Base-by-base conservation (phyloP, 2,888 invertebrate species). In the Ennomos fuscantarius region DNA sequence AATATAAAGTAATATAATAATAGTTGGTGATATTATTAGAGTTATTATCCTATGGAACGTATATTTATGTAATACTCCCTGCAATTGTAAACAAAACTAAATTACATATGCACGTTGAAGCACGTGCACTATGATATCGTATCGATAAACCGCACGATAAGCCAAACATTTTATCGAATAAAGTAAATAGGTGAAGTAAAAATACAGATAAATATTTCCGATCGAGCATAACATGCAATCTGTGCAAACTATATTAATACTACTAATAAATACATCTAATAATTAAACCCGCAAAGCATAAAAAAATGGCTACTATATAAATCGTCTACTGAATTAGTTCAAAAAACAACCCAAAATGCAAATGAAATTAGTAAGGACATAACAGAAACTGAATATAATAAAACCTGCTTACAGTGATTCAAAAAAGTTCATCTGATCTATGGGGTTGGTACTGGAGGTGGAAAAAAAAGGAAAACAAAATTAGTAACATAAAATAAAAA, bases 381-480 rank as follows among this genome's bases (percentile, higher is more conserved):
- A 67, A 70, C 58, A 66, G 56, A 70, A 65, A 60, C 62, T 56
- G 70, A 71, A 62, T 71, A 76, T 78, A 72, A 69, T 72, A 73
- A 74, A 71, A 80, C 62, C 78, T 82, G 86, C 92, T 92, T 92
- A 92, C 92, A 91, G 87, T 78, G 92, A 89, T 74, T 92, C 91
- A 89, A 91, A 92, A 91, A 91, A 92, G 89, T 89, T 92, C 89
- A 92, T 90, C 88, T 92, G 92, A 89, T 92, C 92, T 84, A 89
- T 85, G 80, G 92, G 92, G 90, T 90, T 92, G 85, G 91, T 91
- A 89, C 92, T 92, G 84, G 86, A 68, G 74, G 78, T 72, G 73
- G 79, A 83, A 76, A 71, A 81, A 79, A 84, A 77, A 65, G 62
- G 73, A 82, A 84, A 74, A 72, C 74, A 82, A 48, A 53, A 86